Evolutionary conservation across 1,140 invertebrate genomes (phyloP).

Genomic region (Thaumatotibia leucotreta): DNA sequence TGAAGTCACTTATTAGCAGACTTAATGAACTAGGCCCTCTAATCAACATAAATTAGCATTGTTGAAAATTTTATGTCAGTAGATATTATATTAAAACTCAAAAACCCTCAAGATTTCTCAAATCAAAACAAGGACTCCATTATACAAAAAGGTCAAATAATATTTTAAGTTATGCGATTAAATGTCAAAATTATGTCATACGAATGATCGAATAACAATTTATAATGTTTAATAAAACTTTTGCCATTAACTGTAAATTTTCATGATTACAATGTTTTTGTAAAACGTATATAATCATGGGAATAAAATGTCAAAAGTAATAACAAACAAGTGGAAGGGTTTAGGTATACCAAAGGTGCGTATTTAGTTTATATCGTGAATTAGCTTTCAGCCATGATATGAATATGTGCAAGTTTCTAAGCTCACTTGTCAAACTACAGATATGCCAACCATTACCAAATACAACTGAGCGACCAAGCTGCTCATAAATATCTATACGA

Average conservation of each 20-base stretch:
- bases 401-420: conserved; percentile 36
- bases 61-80: background rate
- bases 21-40: too few relatives aligned
- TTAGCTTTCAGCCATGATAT: conserved; percentile 34
- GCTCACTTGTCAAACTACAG: conserved; percentile 28
- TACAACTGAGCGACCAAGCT: background rate
- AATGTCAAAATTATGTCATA: conserved; percentile 1
- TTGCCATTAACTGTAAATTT: background rate
- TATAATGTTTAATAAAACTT: background rate
- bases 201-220: background rate
- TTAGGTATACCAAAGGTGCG: conserved; percentile 45
- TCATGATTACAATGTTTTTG: background rate
- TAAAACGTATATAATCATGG: background rate
- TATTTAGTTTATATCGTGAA: conserved; percentile 24
- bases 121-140: background rate
- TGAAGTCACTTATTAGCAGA: too few relatives aligned
- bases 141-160: background rate
- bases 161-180: background rate
- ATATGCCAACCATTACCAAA: conserved; percentile 29
- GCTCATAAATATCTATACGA: background rate
- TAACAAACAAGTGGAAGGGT: conserved; percentile 1
- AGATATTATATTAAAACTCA: background rate
- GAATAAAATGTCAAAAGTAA: background rate
- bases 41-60: background rate
- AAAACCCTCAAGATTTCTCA: background rate